These are phyloP conservation scores for Hassar affinis DNA, from an alignment of 2,113 vertebrate genomes.

Conservation along the genomic window DNA sequence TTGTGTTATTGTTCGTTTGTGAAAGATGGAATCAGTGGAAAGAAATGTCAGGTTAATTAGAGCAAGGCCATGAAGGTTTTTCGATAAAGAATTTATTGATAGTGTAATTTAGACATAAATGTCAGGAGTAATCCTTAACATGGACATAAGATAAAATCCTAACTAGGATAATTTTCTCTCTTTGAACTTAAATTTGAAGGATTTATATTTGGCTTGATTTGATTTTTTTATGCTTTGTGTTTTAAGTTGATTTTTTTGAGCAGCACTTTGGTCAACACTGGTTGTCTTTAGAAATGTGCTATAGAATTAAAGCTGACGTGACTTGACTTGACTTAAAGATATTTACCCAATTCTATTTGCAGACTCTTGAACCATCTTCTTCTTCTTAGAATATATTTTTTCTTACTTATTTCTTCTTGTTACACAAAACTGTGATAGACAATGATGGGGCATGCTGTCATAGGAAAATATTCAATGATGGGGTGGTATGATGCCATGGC, in stretches of 20 bases:
- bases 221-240: too few species aligned
- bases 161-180: neutral
- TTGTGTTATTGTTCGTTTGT: neutral
- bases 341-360: neutral
- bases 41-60: neutral
- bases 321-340: neutral
- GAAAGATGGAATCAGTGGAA: neutral
- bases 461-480: too few species aligned
- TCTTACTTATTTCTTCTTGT: neutral
- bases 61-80: neutral
- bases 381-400: neutral
- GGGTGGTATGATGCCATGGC: too few species aligned
- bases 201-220: too few species aligned
- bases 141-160: neutral
- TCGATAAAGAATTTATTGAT: conserved; percentile 5
- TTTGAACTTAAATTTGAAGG: neutral
- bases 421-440: neutral
- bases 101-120: conserved; percentile 1
- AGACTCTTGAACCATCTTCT: neutral
- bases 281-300: too few species aligned
- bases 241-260: too few species aligned
- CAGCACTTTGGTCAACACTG: too few species aligned
- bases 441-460: too few species aligned
- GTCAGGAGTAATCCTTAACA: neutral
- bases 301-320: too few species aligned